Percentiles rank a stretch among this genome's conserved stretches.
Conservation (phyloP, 2,113 vertebrate species). For the Nothoprocta pentlandii region DNA sequence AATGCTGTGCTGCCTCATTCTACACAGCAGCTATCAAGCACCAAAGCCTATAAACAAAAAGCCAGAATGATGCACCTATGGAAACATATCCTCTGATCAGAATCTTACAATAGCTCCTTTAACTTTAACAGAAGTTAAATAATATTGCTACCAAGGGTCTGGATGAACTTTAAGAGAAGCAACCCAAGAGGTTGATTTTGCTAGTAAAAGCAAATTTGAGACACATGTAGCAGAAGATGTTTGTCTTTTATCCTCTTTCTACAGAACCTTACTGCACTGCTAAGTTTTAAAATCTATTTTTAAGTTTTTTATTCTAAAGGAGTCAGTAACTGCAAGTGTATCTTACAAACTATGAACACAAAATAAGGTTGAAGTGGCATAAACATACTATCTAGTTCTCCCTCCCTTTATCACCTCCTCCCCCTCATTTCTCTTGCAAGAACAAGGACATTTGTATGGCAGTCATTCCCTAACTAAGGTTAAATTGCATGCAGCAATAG, state of each 20-base stretch:
- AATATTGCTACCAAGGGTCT: too few relatives aligned
- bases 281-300: too few relatives aligned
- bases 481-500: neutral
- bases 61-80: neutral
- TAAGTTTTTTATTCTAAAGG: too few relatives aligned
- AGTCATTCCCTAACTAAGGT: neutral
- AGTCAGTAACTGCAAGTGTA: too few relatives aligned
- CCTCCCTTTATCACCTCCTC: fast-evolving
- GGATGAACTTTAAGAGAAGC: too few relatives aligned
- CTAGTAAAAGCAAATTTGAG: too few relatives aligned
- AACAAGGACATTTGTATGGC: neutral
- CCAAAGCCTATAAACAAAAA: neutral
- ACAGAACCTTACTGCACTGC: too few relatives aligned
- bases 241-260: too few relatives aligned
- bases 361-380: neutral
- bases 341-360: neutral
- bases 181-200: too few relatives aligned
- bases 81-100: neutral
- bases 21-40: neutral
- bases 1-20: fast-evolving
- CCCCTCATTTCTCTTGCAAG: neutral
- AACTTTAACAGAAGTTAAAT: too few relatives aligned
- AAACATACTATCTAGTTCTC: neutral
- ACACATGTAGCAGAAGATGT: too few relatives aligned
- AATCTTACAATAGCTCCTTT: neutral